phyloP scores from a whole-genome alignment of 2,888 invertebrate species.

The Orthonychiurus folsomi region DNA sequence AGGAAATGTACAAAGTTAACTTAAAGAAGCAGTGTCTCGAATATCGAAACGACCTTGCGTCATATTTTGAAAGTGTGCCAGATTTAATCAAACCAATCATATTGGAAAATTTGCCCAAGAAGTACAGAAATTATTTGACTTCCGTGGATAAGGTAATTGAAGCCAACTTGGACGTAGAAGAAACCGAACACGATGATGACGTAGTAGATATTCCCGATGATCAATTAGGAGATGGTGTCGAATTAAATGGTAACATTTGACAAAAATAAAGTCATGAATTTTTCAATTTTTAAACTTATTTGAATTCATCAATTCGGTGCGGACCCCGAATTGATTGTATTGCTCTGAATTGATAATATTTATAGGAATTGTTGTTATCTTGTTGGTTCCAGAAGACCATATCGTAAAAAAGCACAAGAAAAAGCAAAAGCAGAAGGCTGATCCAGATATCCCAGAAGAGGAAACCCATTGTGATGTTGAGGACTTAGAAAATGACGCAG shows the following conservation, averaged over 20 bases:
- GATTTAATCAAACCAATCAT: slow-evolving; percentile 21
- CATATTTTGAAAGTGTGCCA: slow-evolving; percentile 25
- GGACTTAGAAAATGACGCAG: background rate
- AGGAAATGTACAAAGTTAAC: slow-evolving; percentile 25
- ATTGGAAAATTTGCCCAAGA: slow-evolving; percentile 20
- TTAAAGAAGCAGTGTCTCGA: slow-evolving; percentile 14
- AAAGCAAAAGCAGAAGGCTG: background rate
- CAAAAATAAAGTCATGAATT: background rate
- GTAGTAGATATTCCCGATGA: background rate
- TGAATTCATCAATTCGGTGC: no score
- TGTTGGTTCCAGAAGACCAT: no score
- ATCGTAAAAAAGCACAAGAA: no score
- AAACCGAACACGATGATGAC: slow-evolving; percentile 12
- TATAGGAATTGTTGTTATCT: no score
- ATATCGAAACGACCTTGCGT: slow-evolving; percentile 20
- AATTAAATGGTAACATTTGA: background rate
- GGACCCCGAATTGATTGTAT: no score
- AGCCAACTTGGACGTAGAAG: no score
- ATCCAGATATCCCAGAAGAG: slow-evolving; percentile 2
- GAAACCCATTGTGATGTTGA: background rate
- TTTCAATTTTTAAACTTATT: background rate
- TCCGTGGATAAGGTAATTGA: slow-evolving; percentile 20
- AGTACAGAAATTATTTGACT: slow-evolving; percentile 11
- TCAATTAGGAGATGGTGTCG: background rate
- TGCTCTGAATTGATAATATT: no score